phyloP scores from a whole-genome alignment of 30 jellyfish, hydroid and myxozoan genomes.

The Clytia hemisphaerica region DNA sequence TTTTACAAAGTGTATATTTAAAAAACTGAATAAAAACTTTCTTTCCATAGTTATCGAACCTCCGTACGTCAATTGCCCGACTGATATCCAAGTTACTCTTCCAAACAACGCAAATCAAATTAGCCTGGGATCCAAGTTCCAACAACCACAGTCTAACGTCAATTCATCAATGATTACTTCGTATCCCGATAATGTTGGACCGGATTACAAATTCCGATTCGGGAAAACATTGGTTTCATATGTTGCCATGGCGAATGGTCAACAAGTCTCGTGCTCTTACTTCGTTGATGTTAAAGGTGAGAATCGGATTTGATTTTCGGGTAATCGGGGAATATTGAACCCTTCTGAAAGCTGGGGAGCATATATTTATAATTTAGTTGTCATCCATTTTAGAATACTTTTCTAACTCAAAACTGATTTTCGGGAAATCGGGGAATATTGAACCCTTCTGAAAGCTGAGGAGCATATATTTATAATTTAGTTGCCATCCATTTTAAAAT shows the following conservation, averaged over 20 bases:
- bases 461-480: no score
- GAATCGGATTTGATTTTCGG: no score
- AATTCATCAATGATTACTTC: constrained; percentile 20
- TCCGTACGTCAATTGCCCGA: constrained; percentile 90
- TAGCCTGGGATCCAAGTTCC: constrained; percentile 45
- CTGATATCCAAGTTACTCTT: constrained; percentile 47
- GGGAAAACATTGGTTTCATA: constrained; percentile 55
- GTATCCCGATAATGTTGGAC: constrained; percentile 44
- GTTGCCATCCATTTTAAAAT: no score
- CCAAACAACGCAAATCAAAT: constrained; percentile 36
- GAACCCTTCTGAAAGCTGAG: no score
- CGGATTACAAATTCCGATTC: constrained; percentile 35
- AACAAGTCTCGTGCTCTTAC: constrained; percentile 40
- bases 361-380: no score
- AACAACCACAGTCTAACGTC: constrained; percentile 84
- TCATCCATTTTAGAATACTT: no score
- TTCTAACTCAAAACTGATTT: no score
- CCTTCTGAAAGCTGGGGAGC: no score
- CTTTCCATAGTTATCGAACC: constrained; percentile 39
- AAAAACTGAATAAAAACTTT: no score
- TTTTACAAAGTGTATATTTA: no score
- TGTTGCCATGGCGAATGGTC: constrained; percentile 46
- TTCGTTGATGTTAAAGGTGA: constrained; percentile 65
- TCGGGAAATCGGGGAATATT: no score
- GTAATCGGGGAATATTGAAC: no score